Percentiles rank a stretch among this genome's conserved stretches.
Evolutionary conservation across 2,888 invertebrate species (phyloP).

Genomic region (Mimachlamys varia): DNA sequence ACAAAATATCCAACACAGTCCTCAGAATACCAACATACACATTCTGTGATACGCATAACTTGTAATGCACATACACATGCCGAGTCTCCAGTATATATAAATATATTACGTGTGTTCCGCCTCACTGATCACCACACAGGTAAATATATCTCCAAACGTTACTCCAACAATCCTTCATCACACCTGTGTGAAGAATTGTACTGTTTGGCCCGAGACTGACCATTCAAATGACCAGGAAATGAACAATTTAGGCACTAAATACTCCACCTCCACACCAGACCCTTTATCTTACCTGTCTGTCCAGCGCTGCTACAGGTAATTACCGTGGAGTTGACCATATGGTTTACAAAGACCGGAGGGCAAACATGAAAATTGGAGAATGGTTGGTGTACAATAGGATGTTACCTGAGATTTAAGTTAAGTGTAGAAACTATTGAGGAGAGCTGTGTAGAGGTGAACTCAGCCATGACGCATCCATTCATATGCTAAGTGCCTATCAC

Average conservation of each 20-base stretch:
- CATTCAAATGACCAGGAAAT: constrained; percentile 32
- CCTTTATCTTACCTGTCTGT: not conserved
- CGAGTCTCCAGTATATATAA: constrained; percentile 15
- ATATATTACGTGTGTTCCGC: not conserved
- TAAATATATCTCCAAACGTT: constrained; percentile 26
- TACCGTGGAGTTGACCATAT: not conserved
- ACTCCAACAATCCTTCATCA: not conserved
- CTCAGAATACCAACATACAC: not conserved
- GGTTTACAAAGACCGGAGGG: constrained; percentile 23
- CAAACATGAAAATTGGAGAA: constrained; percentile 26
- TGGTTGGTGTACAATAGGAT: not conserved
- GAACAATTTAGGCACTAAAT: constrained; percentile 15
- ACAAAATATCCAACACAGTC: not conserved
- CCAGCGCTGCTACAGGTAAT: constrained; percentile 14
- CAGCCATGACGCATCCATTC: constrained; percentile 31
- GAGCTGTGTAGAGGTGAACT: not conserved
- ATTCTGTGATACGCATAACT: not conserved
- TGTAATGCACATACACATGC: constrained; percentile 6
- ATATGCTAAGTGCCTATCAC: constrained; percentile 23
- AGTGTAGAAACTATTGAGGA: constrained; percentile 29
- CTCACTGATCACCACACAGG: not conserved
- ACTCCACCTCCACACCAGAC: constrained; percentile 19
- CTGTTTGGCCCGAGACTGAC: constrained; percentile 4
- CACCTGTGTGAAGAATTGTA: not conserved
- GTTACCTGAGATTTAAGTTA: constrained; percentile 28